Percentiles rank a stretch among this genome's conserved stretches.
Evolutionary conservation across 1,140 invertebrate species (phyloP).

Genomic region (Dendrolimus punctatus): DNA sequence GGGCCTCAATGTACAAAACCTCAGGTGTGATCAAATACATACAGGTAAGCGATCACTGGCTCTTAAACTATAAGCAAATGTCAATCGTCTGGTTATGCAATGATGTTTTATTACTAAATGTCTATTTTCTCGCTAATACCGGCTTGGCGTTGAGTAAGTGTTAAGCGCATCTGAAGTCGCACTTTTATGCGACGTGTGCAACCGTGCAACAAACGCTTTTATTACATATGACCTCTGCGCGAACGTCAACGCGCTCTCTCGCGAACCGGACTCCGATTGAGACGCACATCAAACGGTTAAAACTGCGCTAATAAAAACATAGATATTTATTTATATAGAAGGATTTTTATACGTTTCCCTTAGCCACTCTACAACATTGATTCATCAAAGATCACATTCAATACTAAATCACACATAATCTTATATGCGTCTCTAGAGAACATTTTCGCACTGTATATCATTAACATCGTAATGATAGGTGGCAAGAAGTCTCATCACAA

Average conservation of each 20-base stretch:
- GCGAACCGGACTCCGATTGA: background rate
- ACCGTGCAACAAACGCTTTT: conserved; percentile 5
- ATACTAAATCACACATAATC: no score
- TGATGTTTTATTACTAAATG: conserved; percentile 49
- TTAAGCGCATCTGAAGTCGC: conserved; percentile 33
- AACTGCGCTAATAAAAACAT: background rate
- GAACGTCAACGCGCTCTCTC: conserved; percentile 1
- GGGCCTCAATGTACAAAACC: conserved; percentile 1
- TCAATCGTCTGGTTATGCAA: conserved; percentile 48
- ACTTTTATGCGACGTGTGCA: conserved; percentile 15
- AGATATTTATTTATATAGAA: background rate
- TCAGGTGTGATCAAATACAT: background rate
- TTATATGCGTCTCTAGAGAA: no score
- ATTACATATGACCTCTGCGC: conserved; percentile 3
- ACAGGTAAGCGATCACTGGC: conserved; percentile 15
- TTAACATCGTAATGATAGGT: no score
- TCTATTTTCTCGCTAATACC: conserved; percentile 25
- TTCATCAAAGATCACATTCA: no score
- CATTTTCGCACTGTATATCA: no score
- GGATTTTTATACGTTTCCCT: no score
- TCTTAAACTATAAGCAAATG: conserved; percentile 41
- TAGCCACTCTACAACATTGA: no score
- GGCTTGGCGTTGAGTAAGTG: conserved; percentile 37
- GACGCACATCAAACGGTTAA: background rate
- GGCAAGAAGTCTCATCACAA: no score